Conservation (phyloP, 1,140 invertebrate genomes). For the Zaprionus africanus region DNA sequence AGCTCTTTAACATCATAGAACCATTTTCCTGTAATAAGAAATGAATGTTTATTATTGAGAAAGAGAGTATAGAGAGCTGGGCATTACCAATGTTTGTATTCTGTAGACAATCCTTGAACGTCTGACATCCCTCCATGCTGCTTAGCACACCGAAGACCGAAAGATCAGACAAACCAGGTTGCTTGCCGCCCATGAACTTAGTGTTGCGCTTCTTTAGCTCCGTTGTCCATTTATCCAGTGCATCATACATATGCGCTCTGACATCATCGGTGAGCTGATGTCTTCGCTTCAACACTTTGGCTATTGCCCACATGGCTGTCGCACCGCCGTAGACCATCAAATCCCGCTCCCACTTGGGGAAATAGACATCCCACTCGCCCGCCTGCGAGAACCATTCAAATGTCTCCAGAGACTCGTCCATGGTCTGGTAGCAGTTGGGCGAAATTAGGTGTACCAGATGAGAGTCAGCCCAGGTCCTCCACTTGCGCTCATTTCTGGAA, state of each 20-base stretch:
- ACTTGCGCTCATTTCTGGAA: conserved; percentile 94
- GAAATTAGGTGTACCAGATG: conserved; percentile 96
- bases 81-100: conserved; percentile 88
- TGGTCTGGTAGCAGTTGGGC: conserved; percentile 97
- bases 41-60: background rate
- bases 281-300: conserved; percentile 94
- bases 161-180: conserved; percentile 96
- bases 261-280: conserved; percentile 95
- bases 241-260: conserved; percentile 94
- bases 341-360: conserved; percentile 92
- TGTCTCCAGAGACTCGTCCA: conserved; percentile 92
- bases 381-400: conserved; percentile 96
- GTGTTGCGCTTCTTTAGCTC: conserved; percentile 89
- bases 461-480: conserved; percentile 97
- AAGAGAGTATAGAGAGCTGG: background rate
- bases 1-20: conserved; percentile 85
- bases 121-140: conserved; percentile 97
- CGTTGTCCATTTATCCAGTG: conserved; percentile 92
- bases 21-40: conserved; percentile 83
- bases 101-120: conserved; percentile 93
- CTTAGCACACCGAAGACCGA: conserved; percentile 96
- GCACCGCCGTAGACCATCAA: conserved; percentile 98
- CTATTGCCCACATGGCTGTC: conserved; percentile 96
- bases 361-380: conserved; percentile 96
- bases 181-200: conserved; percentile 92